These are phyloP conservation scores for Hemibagrus guttatus DNA, from an alignment of 2,797 vertebrate genomes.

Conservation along the genomic window DNA sequence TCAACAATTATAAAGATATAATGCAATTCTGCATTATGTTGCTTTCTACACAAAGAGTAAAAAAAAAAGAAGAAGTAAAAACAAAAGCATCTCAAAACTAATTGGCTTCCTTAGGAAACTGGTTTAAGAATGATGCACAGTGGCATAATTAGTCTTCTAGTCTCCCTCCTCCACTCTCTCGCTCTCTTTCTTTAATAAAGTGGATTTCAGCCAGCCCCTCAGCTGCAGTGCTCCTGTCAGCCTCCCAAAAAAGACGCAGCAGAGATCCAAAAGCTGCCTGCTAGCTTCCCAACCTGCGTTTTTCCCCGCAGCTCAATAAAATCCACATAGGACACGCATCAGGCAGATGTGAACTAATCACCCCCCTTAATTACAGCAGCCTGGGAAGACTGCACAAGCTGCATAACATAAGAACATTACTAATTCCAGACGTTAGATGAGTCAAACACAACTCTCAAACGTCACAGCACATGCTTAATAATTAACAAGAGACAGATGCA, in stretches of 20 bases:
- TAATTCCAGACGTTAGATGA: neutral
- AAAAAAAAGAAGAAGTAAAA: neutral
- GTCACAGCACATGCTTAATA: constrained; percentile 23
- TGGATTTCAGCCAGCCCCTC: constrained; percentile 55
- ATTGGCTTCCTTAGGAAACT: constrained; percentile 10
- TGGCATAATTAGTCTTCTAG: constrained; percentile 26
- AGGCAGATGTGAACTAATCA: constrained; percentile 26
- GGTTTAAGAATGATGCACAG: constrained; percentile 20
- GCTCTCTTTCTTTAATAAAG: constrained; percentile 56
- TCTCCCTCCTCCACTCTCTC: constrained; percentile 42
- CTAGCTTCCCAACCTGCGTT: constrained; percentile 32
- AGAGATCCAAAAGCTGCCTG: constrained; percentile 51
- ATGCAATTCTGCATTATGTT: neutral
- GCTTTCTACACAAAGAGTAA: neutral
- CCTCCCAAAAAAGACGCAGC: constrained; percentile 59
- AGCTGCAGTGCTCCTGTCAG: constrained; percentile 64
- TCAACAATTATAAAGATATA: neutral
- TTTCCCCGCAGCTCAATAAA: constrained; percentile 43
- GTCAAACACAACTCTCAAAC: constrained; percentile 15
- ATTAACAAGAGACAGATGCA: constrained; percentile 21
- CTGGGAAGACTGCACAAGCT: neutral
- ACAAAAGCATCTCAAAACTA: constrained; percentile 5
- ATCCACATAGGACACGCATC: constrained; percentile 43
- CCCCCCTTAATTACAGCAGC: neutral
- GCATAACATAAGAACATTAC: neutral